Conservation (phyloP, 2,888 invertebrate species). For the Eupithecia centaureata region DNA sequence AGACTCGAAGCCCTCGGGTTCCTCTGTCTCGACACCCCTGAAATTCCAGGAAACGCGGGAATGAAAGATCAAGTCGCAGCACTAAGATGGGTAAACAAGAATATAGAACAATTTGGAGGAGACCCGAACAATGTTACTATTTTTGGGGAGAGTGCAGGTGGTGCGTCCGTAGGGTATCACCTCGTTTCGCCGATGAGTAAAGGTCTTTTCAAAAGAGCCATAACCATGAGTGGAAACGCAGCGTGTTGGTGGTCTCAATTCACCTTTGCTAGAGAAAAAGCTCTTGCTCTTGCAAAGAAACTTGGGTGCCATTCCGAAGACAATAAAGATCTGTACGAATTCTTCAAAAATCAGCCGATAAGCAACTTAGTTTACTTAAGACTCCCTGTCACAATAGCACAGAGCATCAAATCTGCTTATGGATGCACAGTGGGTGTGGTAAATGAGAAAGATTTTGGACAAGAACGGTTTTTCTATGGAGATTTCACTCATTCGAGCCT, state of each 20-base stretch:
- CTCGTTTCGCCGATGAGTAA: constrained; percentile 70
- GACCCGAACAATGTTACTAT: constrained; percentile 67
- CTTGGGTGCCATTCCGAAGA: constrained; percentile 53
- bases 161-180: constrained; percentile 64
- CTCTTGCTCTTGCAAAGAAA: constrained; percentile 51
- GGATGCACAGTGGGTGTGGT: constrained; percentile 47
- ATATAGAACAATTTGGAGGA: constrained; percentile 66
- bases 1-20: constrained; percentile 62
- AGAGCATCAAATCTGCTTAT: constrained; percentile 34
- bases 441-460: constrained; percentile 53
- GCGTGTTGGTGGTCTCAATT: constrained; percentile 82
- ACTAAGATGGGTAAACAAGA: constrained; percentile 63
- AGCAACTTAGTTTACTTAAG: constrained; percentile 40
- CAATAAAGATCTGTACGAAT: constrained; percentile 49
- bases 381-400: constrained; percentile 44
- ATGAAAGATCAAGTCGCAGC: constrained; percentile 71
- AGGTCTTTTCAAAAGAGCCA: constrained; percentile 69
- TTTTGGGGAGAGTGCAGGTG: constrained; percentile 75
- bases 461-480: constrained; percentile 58
- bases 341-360: constrained; percentile 49
- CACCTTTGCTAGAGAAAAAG: constrained; percentile 73
- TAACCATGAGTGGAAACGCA: constrained; percentile 68
- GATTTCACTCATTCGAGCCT: constrained; percentile 56
- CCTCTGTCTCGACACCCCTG: constrained; percentile 57
- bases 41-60: constrained; percentile 71